Conservation (phyloP, 1,140 invertebrate species). For the Cherax destructor region DNA sequence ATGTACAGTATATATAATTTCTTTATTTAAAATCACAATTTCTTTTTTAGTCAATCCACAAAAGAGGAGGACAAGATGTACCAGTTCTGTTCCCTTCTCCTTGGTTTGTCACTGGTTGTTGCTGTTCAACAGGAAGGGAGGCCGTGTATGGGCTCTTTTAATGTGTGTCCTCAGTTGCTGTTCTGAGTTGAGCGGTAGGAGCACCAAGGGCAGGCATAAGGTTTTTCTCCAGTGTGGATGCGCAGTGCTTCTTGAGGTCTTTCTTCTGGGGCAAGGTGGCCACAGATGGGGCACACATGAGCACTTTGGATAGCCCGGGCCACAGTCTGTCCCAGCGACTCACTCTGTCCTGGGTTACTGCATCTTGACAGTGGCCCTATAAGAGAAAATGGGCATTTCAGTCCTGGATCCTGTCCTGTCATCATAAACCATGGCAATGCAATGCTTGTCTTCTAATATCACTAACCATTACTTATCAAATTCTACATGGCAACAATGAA, state of each 20-base stretch:
- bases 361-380: conserved; percentile 60
- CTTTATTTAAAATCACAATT: conserved; percentile 6
- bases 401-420: conserved; percentile 39
- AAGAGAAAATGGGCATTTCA: conserved; percentile 68
- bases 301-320: conserved; percentile 56
- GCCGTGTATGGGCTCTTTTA: conserved; percentile 72
- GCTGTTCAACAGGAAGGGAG: conserved; percentile 43
- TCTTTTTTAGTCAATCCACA: conserved; percentile 30
- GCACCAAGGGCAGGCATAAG: conserved; percentile 90
- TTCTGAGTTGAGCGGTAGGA: conserved; percentile 82
- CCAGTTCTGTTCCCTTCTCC: conserved; percentile 33
- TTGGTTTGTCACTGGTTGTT: conserved; percentile 31
- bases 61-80: conserved; percentile 29
- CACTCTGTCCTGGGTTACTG: conserved; percentile 53
- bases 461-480: neutral
- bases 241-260: conserved; percentile 96
- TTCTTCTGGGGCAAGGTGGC: conserved; percentile 75
- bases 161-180: conserved; percentile 81
- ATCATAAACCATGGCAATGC: neutral
- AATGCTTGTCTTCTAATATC: conserved; percentile 10
- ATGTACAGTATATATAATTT: neutral
- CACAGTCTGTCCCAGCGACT: conserved; percentile 58
- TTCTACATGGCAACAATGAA: neutral
- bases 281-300: conserved; percentile 63
- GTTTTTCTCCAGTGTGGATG: conserved; percentile 98